Evolutionary conservation across 2,888 invertebrate species (phyloP).

Genomic region (Cheilosia impressa): DNA sequence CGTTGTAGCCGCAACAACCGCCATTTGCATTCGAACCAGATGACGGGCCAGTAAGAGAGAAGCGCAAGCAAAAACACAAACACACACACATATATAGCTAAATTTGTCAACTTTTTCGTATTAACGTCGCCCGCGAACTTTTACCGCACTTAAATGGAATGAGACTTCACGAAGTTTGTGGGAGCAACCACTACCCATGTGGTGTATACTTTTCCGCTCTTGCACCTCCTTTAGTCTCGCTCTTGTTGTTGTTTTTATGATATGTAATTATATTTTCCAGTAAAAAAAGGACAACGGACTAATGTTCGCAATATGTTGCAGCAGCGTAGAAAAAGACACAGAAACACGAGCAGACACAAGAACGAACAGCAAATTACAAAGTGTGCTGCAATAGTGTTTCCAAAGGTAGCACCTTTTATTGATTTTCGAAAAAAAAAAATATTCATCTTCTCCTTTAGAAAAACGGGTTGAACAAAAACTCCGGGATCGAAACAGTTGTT

Average conservation of each 20-base stretch:
- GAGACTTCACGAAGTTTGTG: constrained; percentile 47
- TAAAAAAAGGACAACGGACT: constrained; percentile 20
- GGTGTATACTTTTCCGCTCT: constrained; percentile 23
- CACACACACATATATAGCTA: neutral
- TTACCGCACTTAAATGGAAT: constrained; percentile 62
- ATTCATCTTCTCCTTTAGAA: constrained; percentile 39
- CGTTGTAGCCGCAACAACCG: constrained; percentile 28
- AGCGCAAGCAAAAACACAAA: neutral
- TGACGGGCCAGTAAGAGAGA: constrained; percentile 22
- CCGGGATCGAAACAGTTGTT: constrained; percentile 60
- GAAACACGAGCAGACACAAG: neutral
- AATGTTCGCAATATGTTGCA: constrained; percentile 46
- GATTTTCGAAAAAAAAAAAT: constrained; percentile 22
- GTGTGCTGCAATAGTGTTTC: constrained; percentile 15
- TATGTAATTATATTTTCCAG: constrained; percentile 46
- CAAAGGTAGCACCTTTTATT: constrained; percentile 41
- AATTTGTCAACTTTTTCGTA: constrained; percentile 66
- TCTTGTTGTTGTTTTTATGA: constrained; percentile 16
- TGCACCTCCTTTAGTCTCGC: constrained; percentile 2
- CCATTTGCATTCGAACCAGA: constrained; percentile 49
- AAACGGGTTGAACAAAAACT: constrained; percentile 16
- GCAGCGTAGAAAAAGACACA: neutral
- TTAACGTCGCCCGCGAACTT: constrained; percentile 60
- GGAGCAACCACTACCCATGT: constrained; percentile 6
- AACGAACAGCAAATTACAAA: constrained; percentile 5